Base-by-base conservation (phyloP, 2,888 invertebrate genomes). In the Netelia fuscicornis region DNA sequence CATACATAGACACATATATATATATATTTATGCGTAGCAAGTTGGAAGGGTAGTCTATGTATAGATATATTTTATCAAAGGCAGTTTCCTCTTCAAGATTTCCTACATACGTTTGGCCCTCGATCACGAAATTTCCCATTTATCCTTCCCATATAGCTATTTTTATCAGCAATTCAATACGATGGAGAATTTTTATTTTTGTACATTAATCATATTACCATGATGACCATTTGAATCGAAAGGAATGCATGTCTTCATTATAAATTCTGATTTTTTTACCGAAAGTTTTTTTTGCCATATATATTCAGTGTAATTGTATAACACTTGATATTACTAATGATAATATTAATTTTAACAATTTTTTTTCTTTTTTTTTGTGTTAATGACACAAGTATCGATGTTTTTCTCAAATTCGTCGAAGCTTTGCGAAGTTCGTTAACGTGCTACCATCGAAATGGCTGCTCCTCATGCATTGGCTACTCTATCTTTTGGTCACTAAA, bases 401-500 rank as follows among this genome's bases (percentile, higher is more conserved):
- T 42, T 60, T 23, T 23, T 60, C 20, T 23, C 58, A 20, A 52
- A 65, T 80, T 80, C n/a, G 64, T 37, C 62, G 17, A 37, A 62
- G 13, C 25, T 13, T 48, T 9, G 58, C 42, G 58, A 67, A 48
- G 37, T 25, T 44, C 37, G 6, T 37, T 37, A 17, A 17, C 54
- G 54, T 17, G 70, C 52, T 81, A 68, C 60, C 48, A 81, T 81
- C 74, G 58, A 64, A 81, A 81, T 81, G 58, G 67, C 68, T 74
- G 11, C n/a, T 37, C 64, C 11, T 30, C 52, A 11, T 56, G 25
- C 30, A n/a, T n/a, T 17, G 44, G 71, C 37, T 25, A 48, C 25
- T 52, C 52, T 58, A 37, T 70, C n/a, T 25, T 11, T 30, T 9
- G 8, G 30, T 37, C 37, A 37, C 37, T 37, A 37, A 37, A 37